A percentile compares a stretch with the other conserved stretches of the same genome.
These are phyloP conservation scores for Podarcis siculus DNA, from an alignment of 2,797 vertebrate genomes.

Conservation along the genomic window DNA sequence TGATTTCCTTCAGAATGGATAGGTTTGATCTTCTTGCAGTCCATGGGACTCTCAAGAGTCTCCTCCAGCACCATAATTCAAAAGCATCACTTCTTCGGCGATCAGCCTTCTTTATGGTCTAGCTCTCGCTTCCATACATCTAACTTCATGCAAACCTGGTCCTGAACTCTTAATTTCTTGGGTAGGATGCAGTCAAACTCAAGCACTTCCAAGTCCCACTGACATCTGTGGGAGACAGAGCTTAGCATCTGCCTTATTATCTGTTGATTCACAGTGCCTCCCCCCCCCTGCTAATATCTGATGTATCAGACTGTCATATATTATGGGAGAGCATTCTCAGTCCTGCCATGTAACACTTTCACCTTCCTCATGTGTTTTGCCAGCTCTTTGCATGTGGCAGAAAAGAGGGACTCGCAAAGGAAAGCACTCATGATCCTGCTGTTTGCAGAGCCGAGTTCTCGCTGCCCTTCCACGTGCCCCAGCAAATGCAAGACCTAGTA, in stretches of 20 bases:
- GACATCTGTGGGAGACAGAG: background rate
- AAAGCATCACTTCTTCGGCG: too few relatives aligned
- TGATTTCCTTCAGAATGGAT: too few relatives aligned
- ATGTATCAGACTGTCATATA: background rate
- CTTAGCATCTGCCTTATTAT: background rate
- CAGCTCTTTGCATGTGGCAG: background rate
- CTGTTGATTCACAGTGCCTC: background rate
- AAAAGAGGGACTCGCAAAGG: background rate
- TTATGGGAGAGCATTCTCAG: background rate
- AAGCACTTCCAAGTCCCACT: background rate
- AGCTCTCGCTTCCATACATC: background rate
- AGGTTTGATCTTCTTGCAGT: too few relatives aligned
- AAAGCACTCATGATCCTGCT: background rate
- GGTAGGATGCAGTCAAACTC: background rate
- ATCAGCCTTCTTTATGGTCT: too few relatives aligned
- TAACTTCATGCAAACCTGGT: background rate
- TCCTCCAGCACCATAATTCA: too few relatives aligned
- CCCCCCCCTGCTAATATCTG: background rate
- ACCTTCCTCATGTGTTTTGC: background rate
- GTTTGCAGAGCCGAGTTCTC: slow-evolving; percentile 14
- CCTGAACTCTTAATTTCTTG: background rate
- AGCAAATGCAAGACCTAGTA: slow-evolving; percentile 22
- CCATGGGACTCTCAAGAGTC: too few relatives aligned
- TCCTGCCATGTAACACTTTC: background rate
- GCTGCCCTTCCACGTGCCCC: slow-evolving; percentile 2